Evolutionary conservation across 2,888 invertebrate genomes (phyloP).

Genomic region (Dendrolimus houi): DNA sequence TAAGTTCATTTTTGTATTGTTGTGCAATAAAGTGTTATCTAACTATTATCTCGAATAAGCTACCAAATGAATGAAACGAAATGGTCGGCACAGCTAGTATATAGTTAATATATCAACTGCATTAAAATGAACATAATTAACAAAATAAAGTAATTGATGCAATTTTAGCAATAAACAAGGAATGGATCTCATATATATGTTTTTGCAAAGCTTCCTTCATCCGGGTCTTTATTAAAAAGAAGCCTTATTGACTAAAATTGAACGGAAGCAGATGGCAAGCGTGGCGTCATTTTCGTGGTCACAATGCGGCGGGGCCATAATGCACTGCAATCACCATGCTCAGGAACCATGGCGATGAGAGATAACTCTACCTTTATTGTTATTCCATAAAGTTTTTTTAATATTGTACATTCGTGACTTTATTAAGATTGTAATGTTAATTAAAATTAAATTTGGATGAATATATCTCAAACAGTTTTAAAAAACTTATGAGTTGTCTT

Average conservation of each 20-base stretch:
- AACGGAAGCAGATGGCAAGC: background rate
- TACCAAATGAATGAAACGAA: too few species aligned
- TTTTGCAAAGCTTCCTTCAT: conserved; percentile 3
- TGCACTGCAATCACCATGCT: conserved; percentile 17
- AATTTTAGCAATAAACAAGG: too few species aligned
- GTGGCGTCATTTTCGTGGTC: background rate
- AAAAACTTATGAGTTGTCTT: too few species aligned
- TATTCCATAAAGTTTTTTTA: background rate
- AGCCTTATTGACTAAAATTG: background rate
- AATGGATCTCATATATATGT: background rate
- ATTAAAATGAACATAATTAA: too few species aligned
- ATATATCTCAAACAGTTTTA: too few species aligned
- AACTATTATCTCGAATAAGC: too few species aligned
- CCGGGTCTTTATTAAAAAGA: conserved; percentile 3
- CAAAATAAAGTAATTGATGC: too few species aligned
- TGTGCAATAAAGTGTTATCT: too few species aligned
- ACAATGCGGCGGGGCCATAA: conserved; percentile 14
- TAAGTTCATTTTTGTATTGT: too few species aligned
- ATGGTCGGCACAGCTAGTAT: too few species aligned
- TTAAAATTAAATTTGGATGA: too few species aligned
- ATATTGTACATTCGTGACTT: background rate
- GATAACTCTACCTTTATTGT: background rate
- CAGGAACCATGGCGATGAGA: conserved; percentile 17
- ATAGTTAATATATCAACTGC: too few species aligned
- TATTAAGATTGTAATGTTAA: background rate